phyloP scores from a whole-genome alignment of 2,113 vertebrate species.

The Xenus cinereus region DNA sequence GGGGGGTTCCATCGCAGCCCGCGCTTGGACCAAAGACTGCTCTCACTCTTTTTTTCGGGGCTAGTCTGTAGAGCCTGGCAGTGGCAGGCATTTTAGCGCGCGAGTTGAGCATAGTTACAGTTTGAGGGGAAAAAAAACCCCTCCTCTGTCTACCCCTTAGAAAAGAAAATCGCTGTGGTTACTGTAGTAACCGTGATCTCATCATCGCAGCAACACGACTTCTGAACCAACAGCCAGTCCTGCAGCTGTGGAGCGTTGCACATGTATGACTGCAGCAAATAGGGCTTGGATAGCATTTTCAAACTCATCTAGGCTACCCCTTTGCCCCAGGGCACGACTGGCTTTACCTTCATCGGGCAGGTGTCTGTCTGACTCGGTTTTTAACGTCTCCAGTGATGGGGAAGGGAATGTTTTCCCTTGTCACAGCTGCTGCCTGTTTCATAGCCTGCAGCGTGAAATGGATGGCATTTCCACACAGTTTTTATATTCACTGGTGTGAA shows the following conservation, averaged over 20 bases:
- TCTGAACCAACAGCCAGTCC: background rate
- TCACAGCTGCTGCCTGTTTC: background rate
- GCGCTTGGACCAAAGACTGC: background rate
- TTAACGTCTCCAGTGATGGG: background rate
- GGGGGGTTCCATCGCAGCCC: background rate
- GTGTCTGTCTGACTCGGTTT: background rate
- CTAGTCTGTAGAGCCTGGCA: background rate
- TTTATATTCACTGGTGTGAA: background rate
- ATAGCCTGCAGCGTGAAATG: background rate
- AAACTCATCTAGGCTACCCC: background rate
- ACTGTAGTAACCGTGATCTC: background rate
- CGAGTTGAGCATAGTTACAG: background rate
- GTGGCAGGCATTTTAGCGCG: background rate
- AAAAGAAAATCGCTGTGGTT: background rate
- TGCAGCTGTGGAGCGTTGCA: background rate
- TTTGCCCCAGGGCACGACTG: background rate
- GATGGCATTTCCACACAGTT: background rate
- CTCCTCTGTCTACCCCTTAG: background rate
- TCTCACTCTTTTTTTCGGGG: background rate
- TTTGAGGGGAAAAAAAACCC: background rate
- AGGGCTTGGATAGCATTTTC: background rate
- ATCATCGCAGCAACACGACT: background rate
- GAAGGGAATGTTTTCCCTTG: background rate
- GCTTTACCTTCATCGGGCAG: background rate
- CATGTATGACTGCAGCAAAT: background rate